phyloP scores from a whole-genome alignment of 2,113 vertebrate genomes.

The Phoxinus phoxinus region DNA sequence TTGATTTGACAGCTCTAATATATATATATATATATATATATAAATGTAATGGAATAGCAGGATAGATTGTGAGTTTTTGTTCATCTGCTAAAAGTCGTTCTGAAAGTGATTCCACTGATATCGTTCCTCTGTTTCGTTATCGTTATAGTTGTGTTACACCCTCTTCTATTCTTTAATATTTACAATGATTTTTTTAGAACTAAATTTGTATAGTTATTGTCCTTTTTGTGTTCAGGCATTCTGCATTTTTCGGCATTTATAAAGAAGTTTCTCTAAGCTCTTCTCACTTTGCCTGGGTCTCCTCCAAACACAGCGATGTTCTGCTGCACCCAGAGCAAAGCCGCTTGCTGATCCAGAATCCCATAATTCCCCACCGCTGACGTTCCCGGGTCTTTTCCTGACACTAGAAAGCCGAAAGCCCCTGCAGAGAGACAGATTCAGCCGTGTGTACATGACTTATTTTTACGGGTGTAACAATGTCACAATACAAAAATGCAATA shows the following conservation, averaged over 20 bases:
- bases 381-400: constrained; percentile 68
- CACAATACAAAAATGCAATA: no score
- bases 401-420: constrained; percentile 79
- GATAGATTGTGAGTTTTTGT: no score
- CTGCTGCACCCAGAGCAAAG: constrained; percentile 76
- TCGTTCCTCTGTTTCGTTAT: no score
- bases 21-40: no score
- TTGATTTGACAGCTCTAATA: no score
- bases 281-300: constrained; percentile 72
- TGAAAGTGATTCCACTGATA: no score
- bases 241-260: neutral
- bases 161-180: no score
- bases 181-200: neutral
- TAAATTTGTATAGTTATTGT: neutral
- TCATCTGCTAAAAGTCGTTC: no score
- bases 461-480: neutral
- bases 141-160: no score
- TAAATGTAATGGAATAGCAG: no score
- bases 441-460: neutral
- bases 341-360: constrained; percentile 79
- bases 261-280: neutral
- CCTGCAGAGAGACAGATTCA: constrained; percentile 62
- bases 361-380: constrained; percentile 77
- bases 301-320: constrained; percentile 78
- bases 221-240: no score